Percentiles rank a stretch among this genome's conserved stretches.
These are phyloP conservation scores for Sarcophaga peregrina DNA, from an alignment of 1,140 invertebrate species.

Conservation along the genomic window DNA sequence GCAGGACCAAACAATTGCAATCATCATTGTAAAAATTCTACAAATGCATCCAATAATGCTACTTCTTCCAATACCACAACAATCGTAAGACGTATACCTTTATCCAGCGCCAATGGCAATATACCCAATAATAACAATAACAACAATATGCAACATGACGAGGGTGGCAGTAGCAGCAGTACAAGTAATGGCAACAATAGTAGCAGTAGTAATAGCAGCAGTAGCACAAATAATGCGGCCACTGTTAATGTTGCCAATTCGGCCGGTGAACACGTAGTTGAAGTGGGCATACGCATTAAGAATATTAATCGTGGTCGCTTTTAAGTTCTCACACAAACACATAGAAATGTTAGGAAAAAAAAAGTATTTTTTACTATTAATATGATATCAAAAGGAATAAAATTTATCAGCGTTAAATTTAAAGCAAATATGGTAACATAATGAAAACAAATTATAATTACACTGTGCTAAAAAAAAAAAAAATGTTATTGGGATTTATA, in stretches of 20 bases:
- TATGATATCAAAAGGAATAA: conserved; percentile 16
- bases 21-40: conserved; percentile 45
- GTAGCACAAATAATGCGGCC: conserved; percentile 32
- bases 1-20: conserved; percentile 39
- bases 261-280: conserved; percentile 56
- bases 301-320: conserved; percentile 60
- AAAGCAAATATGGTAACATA: not conserved
- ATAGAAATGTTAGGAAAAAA: not conserved
- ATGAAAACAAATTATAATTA: too few species aligned
- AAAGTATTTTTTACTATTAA: not conserved
- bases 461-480: too few species aligned
- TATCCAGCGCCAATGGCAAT: conserved; percentile 46
- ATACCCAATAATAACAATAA: conserved; percentile 52
- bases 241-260: conserved; percentile 38
- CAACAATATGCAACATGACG: conserved; percentile 58
- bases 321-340: conserved; percentile 43
- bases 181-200: conserved; percentile 45
- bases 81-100: conserved; percentile 43
- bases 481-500: too few species aligned
- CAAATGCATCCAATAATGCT: conserved; percentile 32
- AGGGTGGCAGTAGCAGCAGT: conserved; percentile 52
- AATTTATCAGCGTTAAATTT: conserved; percentile 15
- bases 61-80: conserved; percentile 44
- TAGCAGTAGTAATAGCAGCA: conserved; percentile 34
- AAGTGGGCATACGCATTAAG: conserved; percentile 64